These are phyloP conservation scores for Ennomos quercinarius DNA, from an alignment of 2,888 invertebrate species.

Conservation along the genomic window DNA sequence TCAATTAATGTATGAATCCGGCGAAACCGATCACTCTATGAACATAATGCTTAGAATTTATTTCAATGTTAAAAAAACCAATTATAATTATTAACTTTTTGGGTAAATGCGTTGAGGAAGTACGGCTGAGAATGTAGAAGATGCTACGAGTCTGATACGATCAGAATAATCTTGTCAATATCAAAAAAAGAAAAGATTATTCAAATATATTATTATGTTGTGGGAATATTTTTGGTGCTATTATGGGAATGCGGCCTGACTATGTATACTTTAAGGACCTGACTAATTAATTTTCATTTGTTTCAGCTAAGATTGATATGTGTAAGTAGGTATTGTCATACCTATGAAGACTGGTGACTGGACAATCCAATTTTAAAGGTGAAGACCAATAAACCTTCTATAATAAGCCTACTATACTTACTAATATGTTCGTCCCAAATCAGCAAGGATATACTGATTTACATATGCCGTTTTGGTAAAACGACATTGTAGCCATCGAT, in stretches of 20 bases:
- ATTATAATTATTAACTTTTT: constrained; percentile 11
- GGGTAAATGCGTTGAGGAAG: constrained; percentile 19
- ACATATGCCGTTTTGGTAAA: constrained; percentile 33
- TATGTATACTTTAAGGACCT: too few species aligned
- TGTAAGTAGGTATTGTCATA: too few species aligned
- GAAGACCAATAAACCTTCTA: constrained; percentile 25
- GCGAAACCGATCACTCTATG: constrained; percentile 33
- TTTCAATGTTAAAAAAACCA: constrained; percentile 27
- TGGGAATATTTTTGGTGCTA: too few species aligned
- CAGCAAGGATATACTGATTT: constrained; percentile 27
- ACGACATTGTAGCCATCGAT: constrained; percentile 21
- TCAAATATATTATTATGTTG: too few species aligned
- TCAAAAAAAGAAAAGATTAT: too few species aligned
- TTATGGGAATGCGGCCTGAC: not conserved
- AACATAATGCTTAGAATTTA: constrained; percentile 25
- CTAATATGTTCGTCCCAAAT: constrained; percentile 24
- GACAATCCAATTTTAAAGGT: constrained; percentile 3
- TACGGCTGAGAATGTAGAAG: not conserved
- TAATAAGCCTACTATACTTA: not conserved
- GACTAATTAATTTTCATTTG: too few species aligned
- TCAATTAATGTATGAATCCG: constrained; percentile 45
- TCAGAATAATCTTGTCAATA: too few species aligned
- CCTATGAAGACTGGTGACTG: too few species aligned
- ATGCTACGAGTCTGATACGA: too few species aligned
- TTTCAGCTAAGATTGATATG: too few species aligned